Percentiles rank a stretch among this genome's conserved stretches.
Evolutionary conservation across 2,888 invertebrate genomes (phyloP).

Genomic region (Anoncus sp.): DNA sequence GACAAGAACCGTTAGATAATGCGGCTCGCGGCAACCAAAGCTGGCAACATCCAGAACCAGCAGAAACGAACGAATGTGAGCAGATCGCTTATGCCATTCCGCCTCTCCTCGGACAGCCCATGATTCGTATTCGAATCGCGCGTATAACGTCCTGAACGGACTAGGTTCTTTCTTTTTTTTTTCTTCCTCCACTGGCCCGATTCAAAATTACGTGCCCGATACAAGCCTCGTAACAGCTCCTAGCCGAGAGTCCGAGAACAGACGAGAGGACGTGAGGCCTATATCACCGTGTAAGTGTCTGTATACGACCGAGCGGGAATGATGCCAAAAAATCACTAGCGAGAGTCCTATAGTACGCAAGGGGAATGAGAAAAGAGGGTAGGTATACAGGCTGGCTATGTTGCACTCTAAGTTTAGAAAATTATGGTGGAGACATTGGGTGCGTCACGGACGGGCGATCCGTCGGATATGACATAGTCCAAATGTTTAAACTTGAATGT

Average conservation of each 20-base stretch:
- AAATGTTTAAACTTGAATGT: no score
- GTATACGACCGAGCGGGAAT: constrained; percentile 14
- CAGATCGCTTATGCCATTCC: constrained; percentile 31
- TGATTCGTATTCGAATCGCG: constrained; percentile 57
- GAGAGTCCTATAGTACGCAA: constrained; percentile 8
- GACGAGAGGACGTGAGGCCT: constrained; percentile 3
- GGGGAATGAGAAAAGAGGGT: constrained; percentile 29
- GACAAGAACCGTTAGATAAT: constrained; percentile 42
- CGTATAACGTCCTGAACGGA: constrained; percentile 26
- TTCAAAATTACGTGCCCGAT: constrained; percentile 47
- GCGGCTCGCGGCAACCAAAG: constrained; percentile 19
- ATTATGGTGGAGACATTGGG: background rate
- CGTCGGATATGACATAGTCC: background rate
- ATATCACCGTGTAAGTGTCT: constrained; percentile 16
- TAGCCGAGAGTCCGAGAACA: constrained; percentile 11
- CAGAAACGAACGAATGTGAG: constrained; percentile 26
- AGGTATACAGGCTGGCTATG: background rate
- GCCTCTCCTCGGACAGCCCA: constrained; percentile 21
- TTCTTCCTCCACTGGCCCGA: constrained; percentile 8
- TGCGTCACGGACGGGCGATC: background rate
- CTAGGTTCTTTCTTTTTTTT: constrained; percentile 8
- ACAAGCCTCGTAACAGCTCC: constrained; percentile 37
- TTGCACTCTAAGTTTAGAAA: background rate
- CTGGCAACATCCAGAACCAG: constrained; percentile 2
- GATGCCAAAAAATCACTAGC: constrained; percentile 39